phyloP scores from a whole-genome alignment of 2,113 vertebrate species.

The Leptodactylus fuscus region DNA sequence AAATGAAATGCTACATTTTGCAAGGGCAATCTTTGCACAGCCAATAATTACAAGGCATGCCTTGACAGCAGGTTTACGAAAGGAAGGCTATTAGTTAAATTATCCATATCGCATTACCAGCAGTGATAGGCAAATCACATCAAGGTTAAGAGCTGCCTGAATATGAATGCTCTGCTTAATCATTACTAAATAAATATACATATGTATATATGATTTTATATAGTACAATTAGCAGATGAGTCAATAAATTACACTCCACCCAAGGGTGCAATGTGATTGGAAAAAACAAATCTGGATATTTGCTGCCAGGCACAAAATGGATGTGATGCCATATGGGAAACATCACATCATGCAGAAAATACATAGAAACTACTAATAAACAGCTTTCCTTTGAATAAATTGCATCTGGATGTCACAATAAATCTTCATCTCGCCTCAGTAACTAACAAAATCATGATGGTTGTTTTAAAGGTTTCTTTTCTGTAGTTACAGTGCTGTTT shows the following conservation, averaged over 20 bases:
- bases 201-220: slow-evolving; percentile 25
- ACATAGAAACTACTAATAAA: slow-evolving; percentile 53
- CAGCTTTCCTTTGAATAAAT: slow-evolving; percentile 44
- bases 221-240: slow-evolving; percentile 49
- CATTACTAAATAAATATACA: slow-evolving; percentile 17
- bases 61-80: slow-evolving; percentile 34
- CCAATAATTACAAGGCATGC: slow-evolving; percentile 31
- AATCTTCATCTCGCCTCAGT: slow-evolving; percentile 47
- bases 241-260: slow-evolving; percentile 48
- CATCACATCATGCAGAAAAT: slow-evolving; percentile 41
- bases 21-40: slow-evolving; percentile 14
- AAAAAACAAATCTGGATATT: slow-evolving; percentile 43
- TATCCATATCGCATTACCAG: slow-evolving; percentile 32
- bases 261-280: slow-evolving; percentile 43
- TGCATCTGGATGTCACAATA: slow-evolving; percentile 60
- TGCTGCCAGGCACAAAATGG: slow-evolving; percentile 31
- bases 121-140: slow-evolving; percentile 23
- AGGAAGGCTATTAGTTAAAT: slow-evolving; percentile 14
- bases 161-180: slow-evolving; percentile 34
- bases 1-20: slow-evolving; percentile 24
- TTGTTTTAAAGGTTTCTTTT: slow-evolving; percentile 40
- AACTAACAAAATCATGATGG: slow-evolving; percentile 33
- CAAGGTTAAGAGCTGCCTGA: slow-evolving; percentile 17
- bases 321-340: slow-evolving; percentile 56
- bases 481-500: slow-evolving; percentile 26